phyloP scores from a whole-genome alignment of 2,797 vertebrate genomes.

The Hemitrygon akajei region DNA sequence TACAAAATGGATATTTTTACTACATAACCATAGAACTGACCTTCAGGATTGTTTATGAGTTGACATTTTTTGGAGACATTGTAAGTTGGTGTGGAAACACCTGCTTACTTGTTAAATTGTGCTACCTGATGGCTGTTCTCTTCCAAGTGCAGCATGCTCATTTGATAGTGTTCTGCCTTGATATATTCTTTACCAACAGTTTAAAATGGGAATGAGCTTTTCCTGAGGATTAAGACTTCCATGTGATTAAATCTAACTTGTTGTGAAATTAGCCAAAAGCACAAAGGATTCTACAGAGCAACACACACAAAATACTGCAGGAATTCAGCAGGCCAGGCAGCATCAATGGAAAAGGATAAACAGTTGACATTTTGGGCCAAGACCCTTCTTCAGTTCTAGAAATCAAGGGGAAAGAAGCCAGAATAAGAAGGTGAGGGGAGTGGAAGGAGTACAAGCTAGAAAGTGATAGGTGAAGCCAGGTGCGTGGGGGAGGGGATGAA shows the following conservation, averaged over 20 bases:
- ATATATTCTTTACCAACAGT: background rate
- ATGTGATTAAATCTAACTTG: background rate
- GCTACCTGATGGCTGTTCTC: background rate
- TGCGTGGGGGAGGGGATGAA: too few species aligned
- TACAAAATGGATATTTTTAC: background rate
- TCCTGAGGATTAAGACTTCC: background rate
- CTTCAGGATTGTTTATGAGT: background rate
- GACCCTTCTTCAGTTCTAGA: too few species aligned
- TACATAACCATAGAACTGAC: background rate
- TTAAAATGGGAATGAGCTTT: background rate
- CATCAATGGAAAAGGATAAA: too few species aligned
- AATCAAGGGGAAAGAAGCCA: too few species aligned
- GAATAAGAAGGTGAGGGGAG: too few species aligned
- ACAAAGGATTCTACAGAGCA: too few species aligned
- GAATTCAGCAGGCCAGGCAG: too few species aligned
- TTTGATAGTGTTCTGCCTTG: background rate
- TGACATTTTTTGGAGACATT: background rate
- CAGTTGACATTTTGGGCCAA: too few species aligned
- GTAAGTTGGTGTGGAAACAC: background rate
- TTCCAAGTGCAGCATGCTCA: background rate
- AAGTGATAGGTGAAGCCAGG: too few species aligned
- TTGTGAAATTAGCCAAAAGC: background rate
- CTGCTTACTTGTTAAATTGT: background rate
- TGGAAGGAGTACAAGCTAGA: too few species aligned
- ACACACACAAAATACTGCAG: too few species aligned